A percentile compares a stretch with the other conserved stretches of the same genome.
Evolutionary conservation across 1,140 invertebrate species (phyloP).

Genomic region (Drosophila bipectinata): DNA sequence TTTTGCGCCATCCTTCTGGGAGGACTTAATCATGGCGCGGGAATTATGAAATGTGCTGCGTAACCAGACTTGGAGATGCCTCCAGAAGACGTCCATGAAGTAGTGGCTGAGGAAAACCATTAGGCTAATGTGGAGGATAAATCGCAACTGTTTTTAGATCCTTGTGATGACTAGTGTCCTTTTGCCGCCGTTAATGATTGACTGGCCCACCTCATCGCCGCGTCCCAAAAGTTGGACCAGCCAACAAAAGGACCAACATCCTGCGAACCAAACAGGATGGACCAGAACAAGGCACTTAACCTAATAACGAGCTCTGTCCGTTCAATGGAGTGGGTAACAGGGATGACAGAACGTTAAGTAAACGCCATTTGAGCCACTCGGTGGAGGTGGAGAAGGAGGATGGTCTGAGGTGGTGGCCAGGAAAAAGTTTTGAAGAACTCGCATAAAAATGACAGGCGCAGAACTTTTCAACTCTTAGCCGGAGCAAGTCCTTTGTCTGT

Average conservation of each 20-base stretch:
- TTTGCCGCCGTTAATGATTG: background rate
- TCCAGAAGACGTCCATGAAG: no score
- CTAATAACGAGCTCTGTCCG: conserved; percentile 66
- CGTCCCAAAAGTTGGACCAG: background rate
- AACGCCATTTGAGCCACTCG: conserved; percentile 64
- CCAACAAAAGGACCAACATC: conserved; percentile 10
- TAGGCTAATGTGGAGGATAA: conserved; percentile 64
- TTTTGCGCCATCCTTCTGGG: conserved; percentile 25
- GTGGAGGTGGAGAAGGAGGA: background rate
- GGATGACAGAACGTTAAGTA: conserved; percentile 75
- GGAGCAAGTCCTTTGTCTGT: conserved; percentile 18
- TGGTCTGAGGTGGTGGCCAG: background rate
- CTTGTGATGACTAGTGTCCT: conserved; percentile 12
- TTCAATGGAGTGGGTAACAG: background rate
- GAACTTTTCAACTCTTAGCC: background rate
- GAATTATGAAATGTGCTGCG: conserved; percentile 81
- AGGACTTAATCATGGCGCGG: conserved; percentile 73
- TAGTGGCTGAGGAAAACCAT: conserved; percentile 57
- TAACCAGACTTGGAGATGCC: conserved; percentile 21
- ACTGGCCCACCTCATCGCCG: background rate
- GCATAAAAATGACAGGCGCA: conserved; percentile 78
- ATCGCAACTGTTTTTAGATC: conserved; percentile 3
- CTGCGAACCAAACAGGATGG: background rate
- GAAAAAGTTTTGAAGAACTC: conserved; percentile 78
- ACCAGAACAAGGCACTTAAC: conserved; percentile 68